These are phyloP conservation scores for Proteles cristata DNA, from an alignment of 2,113 vertebrate species.

Conservation along the genomic window DNA sequence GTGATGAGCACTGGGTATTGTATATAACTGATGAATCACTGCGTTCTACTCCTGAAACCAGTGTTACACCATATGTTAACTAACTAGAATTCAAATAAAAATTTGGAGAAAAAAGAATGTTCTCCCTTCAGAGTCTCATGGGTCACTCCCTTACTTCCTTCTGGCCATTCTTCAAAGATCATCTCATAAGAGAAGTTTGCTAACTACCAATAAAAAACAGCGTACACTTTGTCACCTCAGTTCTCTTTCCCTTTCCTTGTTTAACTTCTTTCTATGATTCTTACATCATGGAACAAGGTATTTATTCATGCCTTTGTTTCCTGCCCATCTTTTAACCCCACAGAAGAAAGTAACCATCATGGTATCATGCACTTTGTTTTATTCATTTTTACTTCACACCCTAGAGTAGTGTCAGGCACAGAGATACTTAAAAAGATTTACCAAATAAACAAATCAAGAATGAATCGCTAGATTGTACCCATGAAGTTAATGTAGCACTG, in stretches of 20 bases:
- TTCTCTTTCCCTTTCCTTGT: background rate
- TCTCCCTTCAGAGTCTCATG: background rate
- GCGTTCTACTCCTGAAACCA: too few relatives aligned
- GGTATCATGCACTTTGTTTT: background rate
- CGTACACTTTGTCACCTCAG: background rate
- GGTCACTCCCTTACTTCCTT: background rate
- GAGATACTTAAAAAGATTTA: background rate
- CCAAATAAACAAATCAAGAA: background rate
- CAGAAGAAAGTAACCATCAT: background rate
- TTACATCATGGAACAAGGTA: background rate
- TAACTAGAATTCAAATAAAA: too few relatives aligned
- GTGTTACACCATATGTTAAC: too few relatives aligned
- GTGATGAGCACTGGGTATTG: too few relatives aligned
- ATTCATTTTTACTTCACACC: background rate
- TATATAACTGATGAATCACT: too few relatives aligned
- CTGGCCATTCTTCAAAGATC: background rate
- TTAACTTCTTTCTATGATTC: background rate
- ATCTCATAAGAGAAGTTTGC: background rate
- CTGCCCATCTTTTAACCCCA: background rate
- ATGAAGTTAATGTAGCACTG: background rate
- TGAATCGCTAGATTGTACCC: background rate
- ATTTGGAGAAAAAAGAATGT: background rate
- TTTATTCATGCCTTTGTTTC: background rate
- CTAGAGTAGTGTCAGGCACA: background rate
- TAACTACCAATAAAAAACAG: background rate